A percentile compares a stretch with the other conserved stretches of the same genome.
These are phyloP conservation scores for Cheilosia impressa DNA, from an alignment of 2,888 invertebrate species.

Conservation along the genomic window DNA sequence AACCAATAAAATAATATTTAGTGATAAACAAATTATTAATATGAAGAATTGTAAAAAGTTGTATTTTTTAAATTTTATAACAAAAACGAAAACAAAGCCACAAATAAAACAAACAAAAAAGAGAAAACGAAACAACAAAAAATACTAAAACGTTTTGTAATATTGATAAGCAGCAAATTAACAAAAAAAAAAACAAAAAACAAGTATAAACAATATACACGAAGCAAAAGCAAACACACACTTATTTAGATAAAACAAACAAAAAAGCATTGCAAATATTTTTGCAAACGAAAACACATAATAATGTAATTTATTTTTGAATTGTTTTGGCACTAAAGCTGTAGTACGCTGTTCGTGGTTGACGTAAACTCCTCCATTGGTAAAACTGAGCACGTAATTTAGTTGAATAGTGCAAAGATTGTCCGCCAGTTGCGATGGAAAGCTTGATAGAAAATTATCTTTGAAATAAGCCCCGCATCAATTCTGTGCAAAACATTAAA, in stretches of 20 bases:
- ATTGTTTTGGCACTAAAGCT: slow-evolving; percentile 55
- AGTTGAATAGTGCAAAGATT: no score
- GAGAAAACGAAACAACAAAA: slow-evolving; percentile 51
- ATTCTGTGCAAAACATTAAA: no score
- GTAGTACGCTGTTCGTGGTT: no score
- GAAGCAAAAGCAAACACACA: slow-evolving; percentile 46
- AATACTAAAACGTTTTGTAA: slow-evolving; percentile 68
- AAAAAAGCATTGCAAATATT: slow-evolving; percentile 50
- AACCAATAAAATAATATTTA: slow-evolving; percentile 73
- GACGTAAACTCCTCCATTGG: no score
- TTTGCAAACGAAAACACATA: slow-evolving; percentile 49
- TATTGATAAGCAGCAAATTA: slow-evolving; percentile 56
- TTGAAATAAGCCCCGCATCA: no score
- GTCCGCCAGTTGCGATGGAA: no score
- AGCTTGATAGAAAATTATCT: no score
- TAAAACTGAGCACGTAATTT: no score
- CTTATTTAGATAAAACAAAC: slow-evolving; percentile 24
- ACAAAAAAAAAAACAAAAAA: slow-evolving; percentile 26
- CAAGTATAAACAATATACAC: slow-evolving; percentile 59
- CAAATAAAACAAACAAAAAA: slow-evolving; percentile 61
- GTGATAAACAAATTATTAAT: slow-evolving; percentile 74
- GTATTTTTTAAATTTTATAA: slow-evolving; percentile 78
- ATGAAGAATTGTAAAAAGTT: slow-evolving; percentile 77
- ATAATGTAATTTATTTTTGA: slow-evolving; percentile 51
- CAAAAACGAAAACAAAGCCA: slow-evolving; percentile 70